Evolutionary conservation across 2,797 vertebrate genomes (phyloP), one percentile per base, ranked within the genome.

Genomic region (Centropyge bicolor): DNA sequence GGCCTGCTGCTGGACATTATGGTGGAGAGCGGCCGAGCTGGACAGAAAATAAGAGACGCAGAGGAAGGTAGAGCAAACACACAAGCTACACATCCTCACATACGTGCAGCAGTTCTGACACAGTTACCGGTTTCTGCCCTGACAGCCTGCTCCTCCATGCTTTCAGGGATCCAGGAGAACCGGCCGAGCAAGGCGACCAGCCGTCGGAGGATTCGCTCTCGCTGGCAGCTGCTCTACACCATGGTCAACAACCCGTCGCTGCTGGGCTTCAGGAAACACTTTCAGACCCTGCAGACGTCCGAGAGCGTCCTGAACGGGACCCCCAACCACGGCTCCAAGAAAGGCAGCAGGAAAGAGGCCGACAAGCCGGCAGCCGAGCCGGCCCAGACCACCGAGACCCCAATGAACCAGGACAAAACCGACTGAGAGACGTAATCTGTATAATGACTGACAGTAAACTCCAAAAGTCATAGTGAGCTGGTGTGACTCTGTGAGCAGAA

Each of bases 161-260:
- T 75, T 83, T 36, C 93, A 99, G 98, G 98, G 55, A 92, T 97
- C 24, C 97, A 96, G 81, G 94, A 94, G 74, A 94, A 83, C 1
- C 60, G 66, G 0, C 17, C 52, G 17, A 91, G 52, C 74, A 91
- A 90, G 66, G 84, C 78, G 1, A 74, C 83, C 63, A 87, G 81
- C 64, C 82, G 86, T 48, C 88, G 45, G 52, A 90, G 90, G 72
- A 88, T 90, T 0, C 80, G 71, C 0, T 86, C 89, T 4, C 96
- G 97, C 62, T 99, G 98, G 98, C 93, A 94, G 71, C 78, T 99
- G 78, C 91, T 97, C 3, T 99, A 97, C 93, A 99, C 98, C 0
- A 94, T 99, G 71, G 95, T 99, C 73, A 95, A 95, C 89, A 99
- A 99, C 84, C 97, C 98, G 0, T 95, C 96, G 0, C 92, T 99